Evolutionary conservation across 1,140 invertebrate species (phyloP).

Genomic region (Drosophila murphyi): DNA sequence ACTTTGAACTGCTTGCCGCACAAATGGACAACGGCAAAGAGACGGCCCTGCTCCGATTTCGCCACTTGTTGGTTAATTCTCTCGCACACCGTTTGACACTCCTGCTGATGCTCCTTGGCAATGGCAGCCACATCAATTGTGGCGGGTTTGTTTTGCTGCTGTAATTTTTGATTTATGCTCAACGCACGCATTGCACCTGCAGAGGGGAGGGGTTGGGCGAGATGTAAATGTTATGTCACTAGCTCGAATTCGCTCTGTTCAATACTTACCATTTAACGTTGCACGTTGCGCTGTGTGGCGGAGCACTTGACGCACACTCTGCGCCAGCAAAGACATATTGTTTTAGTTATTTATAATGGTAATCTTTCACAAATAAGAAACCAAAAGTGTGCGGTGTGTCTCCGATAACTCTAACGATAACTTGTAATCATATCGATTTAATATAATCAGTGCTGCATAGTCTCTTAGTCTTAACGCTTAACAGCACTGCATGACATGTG

Average conservation of each 20-base stretch:
- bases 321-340: constrained; percentile 61
- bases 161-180: constrained; percentile 57
- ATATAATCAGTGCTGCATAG: constrained; percentile 1
- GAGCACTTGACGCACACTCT: constrained; percentile 58
- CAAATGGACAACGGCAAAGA: constrained; percentile 94
- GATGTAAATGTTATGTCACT: constrained; percentile 62
- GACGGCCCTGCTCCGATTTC: constrained; percentile 87
- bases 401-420: constrained; percentile 20
- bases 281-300: constrained; percentile 42
- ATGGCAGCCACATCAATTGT: constrained; percentile 42
- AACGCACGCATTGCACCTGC: constrained; percentile 68
- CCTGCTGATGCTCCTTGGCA: constrained; percentile 60
- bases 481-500: background rate
- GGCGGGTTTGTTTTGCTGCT: constrained; percentile 63
- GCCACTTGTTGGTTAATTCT: constrained; percentile 87
- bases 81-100: constrained; percentile 84
- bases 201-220: background rate
- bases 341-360: constrained; percentile 9
- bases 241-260: background rate
- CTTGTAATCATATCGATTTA: background rate
- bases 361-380: constrained; percentile 3
- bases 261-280: constrained; percentile 32
- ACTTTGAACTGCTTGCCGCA: constrained; percentile 94
- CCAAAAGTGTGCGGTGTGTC: background rate
- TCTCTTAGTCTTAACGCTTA: background rate